Conservation (phyloP, 2,113 vertebrate genomes). For the Cryptotis parvus region DNA sequence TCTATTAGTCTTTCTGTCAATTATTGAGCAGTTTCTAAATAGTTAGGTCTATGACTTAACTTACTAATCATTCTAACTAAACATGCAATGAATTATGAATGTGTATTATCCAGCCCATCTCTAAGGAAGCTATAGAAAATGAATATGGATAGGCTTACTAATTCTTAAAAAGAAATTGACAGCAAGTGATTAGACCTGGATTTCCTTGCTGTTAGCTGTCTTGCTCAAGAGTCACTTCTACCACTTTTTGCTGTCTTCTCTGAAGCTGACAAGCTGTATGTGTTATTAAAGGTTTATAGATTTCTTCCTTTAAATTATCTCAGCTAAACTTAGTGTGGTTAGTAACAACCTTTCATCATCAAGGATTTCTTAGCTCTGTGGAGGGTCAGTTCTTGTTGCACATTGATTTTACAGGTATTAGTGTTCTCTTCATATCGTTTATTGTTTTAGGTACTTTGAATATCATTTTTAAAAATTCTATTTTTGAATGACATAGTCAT, state of each 20-base stretch:
- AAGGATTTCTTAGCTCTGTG: no score
- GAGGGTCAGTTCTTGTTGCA: no score
- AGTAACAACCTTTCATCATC: no score
- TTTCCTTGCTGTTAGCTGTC: neutral
- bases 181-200: neutral
- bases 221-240: neutral
- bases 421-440: no score
- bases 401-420: no score
- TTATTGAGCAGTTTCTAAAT: constrained; percentile 34
- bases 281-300: neutral
- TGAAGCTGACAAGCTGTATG: neutral
- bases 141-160: neutral
- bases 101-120: neutral
- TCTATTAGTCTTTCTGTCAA: neutral
- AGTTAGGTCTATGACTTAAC: neutral
- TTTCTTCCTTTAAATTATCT: no score
- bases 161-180: neutral
- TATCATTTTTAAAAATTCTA: no score
- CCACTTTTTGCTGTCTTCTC: neutral
- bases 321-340: no score
- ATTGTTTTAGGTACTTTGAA: no score
- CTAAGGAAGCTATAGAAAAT: neutral
- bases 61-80: neutral
- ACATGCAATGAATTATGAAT: neutral
- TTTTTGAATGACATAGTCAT: no score